Conservation (phyloP, 2,113 vertebrate genomes). For the Hemicordylus capensis region DNA sequence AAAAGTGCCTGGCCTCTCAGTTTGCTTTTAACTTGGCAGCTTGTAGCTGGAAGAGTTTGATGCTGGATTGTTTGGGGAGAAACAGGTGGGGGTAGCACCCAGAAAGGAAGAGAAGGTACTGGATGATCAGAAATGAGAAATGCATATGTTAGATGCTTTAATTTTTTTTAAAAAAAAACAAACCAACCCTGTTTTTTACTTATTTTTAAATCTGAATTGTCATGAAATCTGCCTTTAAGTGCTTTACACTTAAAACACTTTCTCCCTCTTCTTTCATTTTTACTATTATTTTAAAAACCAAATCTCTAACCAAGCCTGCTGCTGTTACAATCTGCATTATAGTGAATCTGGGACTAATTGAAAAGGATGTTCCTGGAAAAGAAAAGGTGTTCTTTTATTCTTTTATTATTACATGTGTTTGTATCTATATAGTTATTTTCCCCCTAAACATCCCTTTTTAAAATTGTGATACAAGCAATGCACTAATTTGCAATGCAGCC, state of each 20-base stretch:
- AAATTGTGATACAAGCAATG: not conserved
- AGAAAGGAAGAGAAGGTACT: slow-evolving; percentile 4
- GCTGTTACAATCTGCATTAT: not conserved
- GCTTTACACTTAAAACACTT: not conserved
- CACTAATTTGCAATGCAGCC: not conserved
- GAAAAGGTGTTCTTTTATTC: not conserved
- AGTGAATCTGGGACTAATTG: not conserved
- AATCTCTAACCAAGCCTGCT: not conserved
- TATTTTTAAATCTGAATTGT: not conserved
- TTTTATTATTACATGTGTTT: not conserved
- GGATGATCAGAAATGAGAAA: not conserved
- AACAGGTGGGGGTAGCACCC: not conserved
- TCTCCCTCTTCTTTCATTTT: slow-evolving; percentile 2
- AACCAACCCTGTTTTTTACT: slow-evolving; percentile 1
- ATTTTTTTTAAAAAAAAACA: too few relatives aligned
- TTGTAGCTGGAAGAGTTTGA: not conserved
- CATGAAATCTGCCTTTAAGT: slow-evolving; percentile 8
- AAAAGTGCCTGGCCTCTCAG: too few relatives aligned
- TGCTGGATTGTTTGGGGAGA: not conserved
- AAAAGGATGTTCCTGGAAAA: not conserved
- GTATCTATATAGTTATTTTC: not conserved
- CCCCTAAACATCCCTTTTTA: not conserved
- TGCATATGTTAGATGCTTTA: not conserved
- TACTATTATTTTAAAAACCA: slow-evolving; percentile 4
- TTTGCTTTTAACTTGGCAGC: slow-evolving; percentile 31